Evolutionary conservation across 2,113 vertebrate species (phyloP).

Genomic region (Nothobranchius furzeri): DNA sequence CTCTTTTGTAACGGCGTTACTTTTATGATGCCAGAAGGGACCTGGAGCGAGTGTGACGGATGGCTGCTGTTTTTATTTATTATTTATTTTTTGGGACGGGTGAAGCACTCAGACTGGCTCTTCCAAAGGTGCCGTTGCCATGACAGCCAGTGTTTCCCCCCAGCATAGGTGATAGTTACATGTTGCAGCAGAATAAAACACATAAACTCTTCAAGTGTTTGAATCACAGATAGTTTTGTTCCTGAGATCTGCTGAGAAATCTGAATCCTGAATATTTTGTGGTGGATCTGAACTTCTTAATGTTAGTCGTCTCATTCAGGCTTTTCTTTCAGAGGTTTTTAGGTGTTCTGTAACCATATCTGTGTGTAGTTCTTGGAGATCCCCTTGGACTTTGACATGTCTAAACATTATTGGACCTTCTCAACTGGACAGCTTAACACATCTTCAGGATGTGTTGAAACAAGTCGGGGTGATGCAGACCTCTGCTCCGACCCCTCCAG

Average conservation of each 20-base stretch:
- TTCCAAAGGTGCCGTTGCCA: slow-evolving; percentile 24
- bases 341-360: slow-evolving; percentile 25
- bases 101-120: neutral
- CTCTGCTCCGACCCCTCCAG: neutral
- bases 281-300: slow-evolving; percentile 4
- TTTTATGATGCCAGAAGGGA: slow-evolving; percentile 30
- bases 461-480: too few relatives aligned
- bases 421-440: too few relatives aligned
- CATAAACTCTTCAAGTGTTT: slow-evolving; percentile 12
- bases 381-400: too few relatives aligned
- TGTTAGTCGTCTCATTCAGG: slow-evolving; percentile 30
- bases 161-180: slow-evolving; percentile 17
- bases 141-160: slow-evolving; percentile 40
- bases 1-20: slow-evolving; percentile 43
- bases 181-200: neutral
- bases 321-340: slow-evolving; percentile 22
- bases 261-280: neutral
- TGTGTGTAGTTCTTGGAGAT: too few relatives aligned
- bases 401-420: too few relatives aligned
- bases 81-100: too few relatives aligned
- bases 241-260: neutral
- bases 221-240: neutral
- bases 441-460: too few relatives aligned
- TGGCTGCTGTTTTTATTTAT: slow-evolving; percentile 15
- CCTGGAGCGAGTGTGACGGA: slow-evolving; percentile 33